phyloP scores from a whole-genome alignment of 2,113 vertebrate genomes.

The Carassius gibelio region DNA sequence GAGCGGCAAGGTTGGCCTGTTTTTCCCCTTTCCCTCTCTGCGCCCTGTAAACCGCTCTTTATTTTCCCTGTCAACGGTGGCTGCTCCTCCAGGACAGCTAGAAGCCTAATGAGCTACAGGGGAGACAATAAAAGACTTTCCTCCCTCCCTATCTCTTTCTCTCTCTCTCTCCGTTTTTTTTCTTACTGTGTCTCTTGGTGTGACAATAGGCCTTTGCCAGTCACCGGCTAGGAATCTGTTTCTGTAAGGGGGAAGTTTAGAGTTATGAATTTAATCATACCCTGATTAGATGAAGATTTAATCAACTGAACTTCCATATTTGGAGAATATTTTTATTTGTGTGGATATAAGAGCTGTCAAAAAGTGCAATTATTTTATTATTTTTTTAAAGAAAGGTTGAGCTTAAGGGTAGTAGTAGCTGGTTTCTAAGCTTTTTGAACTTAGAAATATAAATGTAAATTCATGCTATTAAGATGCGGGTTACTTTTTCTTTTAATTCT shows the following conservation, averaged over 20 bases:
- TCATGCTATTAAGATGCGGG: neutral
- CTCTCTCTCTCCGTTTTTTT: constrained; percentile 5
- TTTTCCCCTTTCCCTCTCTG: constrained; percentile 9
- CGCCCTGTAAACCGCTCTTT: constrained; percentile 53
- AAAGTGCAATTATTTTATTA: neutral
- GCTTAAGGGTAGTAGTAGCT: neutral
- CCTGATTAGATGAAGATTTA: constrained; percentile 24
- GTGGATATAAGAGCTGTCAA: neutral
- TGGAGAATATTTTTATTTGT: constrained; percentile 4
- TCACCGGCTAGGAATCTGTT: constrained; percentile 8
- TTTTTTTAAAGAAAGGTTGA: neutral
- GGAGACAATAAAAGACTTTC: constrained; percentile 50
- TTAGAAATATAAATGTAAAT: neutral
- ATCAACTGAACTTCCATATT: constrained; percentile 9
- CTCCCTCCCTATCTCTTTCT: constrained; percentile 31
- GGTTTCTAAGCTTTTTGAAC: neutral
- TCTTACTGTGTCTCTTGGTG: constrained; percentile 31
- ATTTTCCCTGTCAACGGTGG: constrained; percentile 61
- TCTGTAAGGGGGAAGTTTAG: constrained; percentile 22
- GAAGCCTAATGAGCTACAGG: constrained; percentile 63
- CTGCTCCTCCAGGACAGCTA: constrained; percentile 61
- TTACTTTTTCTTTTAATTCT: neutral
- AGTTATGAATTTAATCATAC: constrained; percentile 29
- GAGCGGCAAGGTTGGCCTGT: constrained; percentile 54
- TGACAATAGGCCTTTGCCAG: constrained; percentile 39